These are phyloP conservation scores for Melanotaenia pygmaea DNA, from an alignment of 2,797 vertebrate genomes.

Conservation along the genomic window DNA sequence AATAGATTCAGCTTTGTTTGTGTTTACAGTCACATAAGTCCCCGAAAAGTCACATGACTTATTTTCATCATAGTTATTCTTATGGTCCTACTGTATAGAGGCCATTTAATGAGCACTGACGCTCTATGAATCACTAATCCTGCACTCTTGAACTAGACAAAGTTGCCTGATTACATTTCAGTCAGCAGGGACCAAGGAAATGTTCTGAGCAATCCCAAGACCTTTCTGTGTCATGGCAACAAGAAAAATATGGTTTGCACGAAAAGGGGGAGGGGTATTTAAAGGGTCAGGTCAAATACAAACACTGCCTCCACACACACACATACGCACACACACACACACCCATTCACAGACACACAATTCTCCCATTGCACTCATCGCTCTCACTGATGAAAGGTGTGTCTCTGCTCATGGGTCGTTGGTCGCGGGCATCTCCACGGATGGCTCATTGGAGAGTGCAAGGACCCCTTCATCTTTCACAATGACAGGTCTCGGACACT, in stretches of 20 bases:
- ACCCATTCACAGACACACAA: conserved; percentile 29
- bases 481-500: conserved; percentile 77
- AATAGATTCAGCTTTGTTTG: conserved; percentile 9
- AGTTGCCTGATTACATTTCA: conserved; percentile 72
- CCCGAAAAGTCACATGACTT: conserved; percentile 30
- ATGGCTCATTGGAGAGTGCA: conserved; percentile 83
- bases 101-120: conserved; percentile 48
- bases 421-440: conserved; percentile 76
- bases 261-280: conserved; percentile 57
- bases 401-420: conserved; percentile 74
- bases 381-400: conserved; percentile 82
- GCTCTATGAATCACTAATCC: conserved; percentile 59
- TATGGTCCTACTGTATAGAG: conserved; percentile 19
- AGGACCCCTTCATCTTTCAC: conserved; percentile 81
- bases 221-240: conserved; percentile 30
- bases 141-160: conserved; percentile 59
- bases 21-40: not conserved
- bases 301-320: conserved; percentile 14
- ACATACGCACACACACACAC: conserved; percentile 2
- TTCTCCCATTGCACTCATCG: conserved; percentile 64
- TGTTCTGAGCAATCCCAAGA: conserved; percentile 42
- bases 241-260: conserved; percentile 42
- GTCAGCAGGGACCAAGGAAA: conserved; percentile 56
- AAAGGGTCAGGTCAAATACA: conserved; percentile 59
- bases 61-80: conserved; percentile 38